Conservation (phyloP, 2,888 invertebrate genomes). For the Salticus scenicus region DNA sequence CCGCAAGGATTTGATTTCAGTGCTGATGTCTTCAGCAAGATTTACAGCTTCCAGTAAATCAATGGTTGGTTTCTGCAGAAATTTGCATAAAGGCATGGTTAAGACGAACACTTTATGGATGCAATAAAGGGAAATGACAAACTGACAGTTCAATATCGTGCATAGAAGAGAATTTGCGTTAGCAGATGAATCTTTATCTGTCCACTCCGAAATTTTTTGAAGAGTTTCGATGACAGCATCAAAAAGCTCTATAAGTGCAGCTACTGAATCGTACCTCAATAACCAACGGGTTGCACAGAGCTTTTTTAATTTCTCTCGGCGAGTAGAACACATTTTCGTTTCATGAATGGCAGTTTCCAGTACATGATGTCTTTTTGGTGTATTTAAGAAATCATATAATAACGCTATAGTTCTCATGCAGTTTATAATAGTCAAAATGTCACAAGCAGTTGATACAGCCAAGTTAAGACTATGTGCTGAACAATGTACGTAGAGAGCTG, state of each 20-base stretch:
- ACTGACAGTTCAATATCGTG: too few species aligned
- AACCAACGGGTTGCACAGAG: constrained; percentile 13
- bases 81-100: background rate
- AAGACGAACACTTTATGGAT: too few species aligned
- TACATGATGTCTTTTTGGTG: background rate
- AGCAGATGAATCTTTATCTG: too few species aligned
- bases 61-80: background rate
- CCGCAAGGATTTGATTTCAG: background rate
- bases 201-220: background rate
- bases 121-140: too few species aligned
- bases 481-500: background rate
- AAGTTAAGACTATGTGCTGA: constrained; percentile 1
- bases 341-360: background rate
- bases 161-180: too few species aligned
- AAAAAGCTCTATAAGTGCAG: constrained; percentile 1
- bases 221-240: constrained; percentile 3
- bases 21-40: background rate
- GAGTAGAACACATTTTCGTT: background rate
- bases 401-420: background rate
- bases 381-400: background rate
- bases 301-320: background rate
- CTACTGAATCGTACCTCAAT: background rate
- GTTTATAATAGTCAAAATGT: background rate
- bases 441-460: constrained; percentile 16
- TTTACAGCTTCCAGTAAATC: background rate